Base-by-base conservation (phyloP, 2,113 vertebrate genomes). In the Corythornis cristatus region DNA sequence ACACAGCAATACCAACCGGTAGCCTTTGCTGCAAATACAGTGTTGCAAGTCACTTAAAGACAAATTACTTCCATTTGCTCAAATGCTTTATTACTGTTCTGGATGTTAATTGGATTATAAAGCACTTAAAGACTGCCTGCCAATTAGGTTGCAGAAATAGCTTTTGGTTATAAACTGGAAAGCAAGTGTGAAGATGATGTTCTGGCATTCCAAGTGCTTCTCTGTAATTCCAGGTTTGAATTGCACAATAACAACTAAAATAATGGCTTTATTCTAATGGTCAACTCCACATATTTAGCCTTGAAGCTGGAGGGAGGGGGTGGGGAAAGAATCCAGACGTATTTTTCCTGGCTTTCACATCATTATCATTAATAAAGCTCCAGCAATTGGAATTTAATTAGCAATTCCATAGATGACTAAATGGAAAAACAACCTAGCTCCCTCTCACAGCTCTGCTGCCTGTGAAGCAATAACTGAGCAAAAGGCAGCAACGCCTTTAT, bases 101-200 rank as follows among this genome's bases (percentile, higher is more conserved):
- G 56, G 76, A 73, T 56, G 56, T 54, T 95, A 95, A 94, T 15
- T 91, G 79, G 70, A 85, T 73, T 81, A 81, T 23, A 72, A 81
- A 90, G 58, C 46, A 65, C 70, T 79, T 62, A 77, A 70, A 66
- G 54, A 93, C 57, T 84, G 76, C 11, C 87, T 79, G 76, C 29
- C 61, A 76, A 37, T 57, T 68, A 89, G 53, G 82, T 22, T 86
- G 76, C 33, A 20, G 60, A 33, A 87, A 78, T 6, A 9, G 65
- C 45, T 89, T 70, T 65, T 50, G 67, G 65, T 89, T 75, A 60
- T 26, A 57, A 40, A 66, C 71, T 23, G 85, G 62, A 75, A 87
- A 81, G 45, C 15, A 25, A 77, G 35, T 12, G 60, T 51, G 70
- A 91, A 57, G 83, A 93, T 0, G 14, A 75, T 56, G 80, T 23